phyloP scores from a whole-genome alignment of 2,888 invertebrate species.

The Operophtera brumata region DNA sequence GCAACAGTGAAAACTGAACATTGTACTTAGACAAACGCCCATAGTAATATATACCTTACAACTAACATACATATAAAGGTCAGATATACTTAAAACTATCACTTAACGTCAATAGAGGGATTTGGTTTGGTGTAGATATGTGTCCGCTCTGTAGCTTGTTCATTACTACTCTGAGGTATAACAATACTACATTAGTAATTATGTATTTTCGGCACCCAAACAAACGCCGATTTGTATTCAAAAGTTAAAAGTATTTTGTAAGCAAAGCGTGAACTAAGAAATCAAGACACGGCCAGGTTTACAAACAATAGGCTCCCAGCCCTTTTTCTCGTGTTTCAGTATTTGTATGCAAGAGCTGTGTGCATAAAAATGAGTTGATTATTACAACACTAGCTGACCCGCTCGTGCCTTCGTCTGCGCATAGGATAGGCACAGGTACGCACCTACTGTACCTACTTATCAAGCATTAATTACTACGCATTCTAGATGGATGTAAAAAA shows the following conservation, averaged over 20 bases:
- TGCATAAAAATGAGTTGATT: conserved; percentile 41
- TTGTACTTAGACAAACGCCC: no score
- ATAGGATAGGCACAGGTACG: no score
- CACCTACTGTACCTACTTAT: no score
- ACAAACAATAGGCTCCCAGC: conserved; percentile 47
- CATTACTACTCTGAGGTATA: neutral
- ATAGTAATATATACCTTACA: no score
- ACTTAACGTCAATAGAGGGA: no score
- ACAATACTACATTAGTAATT: conserved; percentile 26
- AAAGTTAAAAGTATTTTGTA: conserved; percentile 44
- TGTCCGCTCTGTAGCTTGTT: neutral
- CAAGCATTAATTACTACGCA: no score
- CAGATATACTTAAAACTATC: no score
- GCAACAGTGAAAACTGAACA: no score
- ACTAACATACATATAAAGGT: no score
- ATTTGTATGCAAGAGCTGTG: conserved; percentile 51
- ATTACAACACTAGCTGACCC: conserved; percentile 39
- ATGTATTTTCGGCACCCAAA: conserved; percentile 33
- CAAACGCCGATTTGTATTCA: conserved; percentile 44
- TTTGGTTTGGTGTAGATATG: no score
- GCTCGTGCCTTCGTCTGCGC: no score
- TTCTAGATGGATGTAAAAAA: no score
- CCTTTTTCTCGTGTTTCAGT: conserved; percentile 40
- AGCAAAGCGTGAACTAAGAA: conserved; percentile 47
- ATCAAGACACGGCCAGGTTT: conserved; percentile 42